phyloP scores from a whole-genome alignment of 2,797 vertebrate species.

The Sebastes taczanowskii region DNA sequence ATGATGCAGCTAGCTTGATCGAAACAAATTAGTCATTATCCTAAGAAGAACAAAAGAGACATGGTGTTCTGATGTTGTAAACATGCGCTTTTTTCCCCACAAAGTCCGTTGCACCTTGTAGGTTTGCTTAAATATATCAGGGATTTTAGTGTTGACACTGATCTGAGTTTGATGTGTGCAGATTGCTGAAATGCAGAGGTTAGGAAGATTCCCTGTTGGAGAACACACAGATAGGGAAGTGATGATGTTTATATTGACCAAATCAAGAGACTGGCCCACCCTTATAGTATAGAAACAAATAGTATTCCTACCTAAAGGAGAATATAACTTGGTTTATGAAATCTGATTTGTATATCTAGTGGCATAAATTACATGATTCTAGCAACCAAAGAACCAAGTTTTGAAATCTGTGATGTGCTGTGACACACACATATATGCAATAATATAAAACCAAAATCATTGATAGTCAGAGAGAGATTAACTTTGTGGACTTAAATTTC shows the following conservation, averaged over 20 bases:
- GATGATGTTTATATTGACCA: background rate
- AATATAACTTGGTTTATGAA: background rate
- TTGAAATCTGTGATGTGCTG: background rate
- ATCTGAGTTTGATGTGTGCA: background rate
- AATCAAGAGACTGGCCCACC: background rate
- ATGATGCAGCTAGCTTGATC: constrained; percentile 5
- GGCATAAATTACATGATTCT: background rate
- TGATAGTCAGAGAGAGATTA: background rate
- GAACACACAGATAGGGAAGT: background rate
- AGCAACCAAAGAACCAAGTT: background rate
- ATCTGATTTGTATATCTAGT: background rate
- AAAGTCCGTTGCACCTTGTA: background rate
- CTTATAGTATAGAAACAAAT: background rate
- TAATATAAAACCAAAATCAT: background rate
- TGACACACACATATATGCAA: background rate
- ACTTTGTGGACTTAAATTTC: background rate
- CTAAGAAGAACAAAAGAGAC: constrained; percentile 3
- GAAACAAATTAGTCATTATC: constrained; percentile 14
- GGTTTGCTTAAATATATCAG: background rate
- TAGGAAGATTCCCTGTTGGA: background rate
- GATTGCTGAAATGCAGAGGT: constrained; percentile 7
- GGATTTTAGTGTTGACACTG: background rate
- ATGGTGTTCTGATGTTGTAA: background rate
- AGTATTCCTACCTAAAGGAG: background rate
- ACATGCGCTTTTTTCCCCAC: background rate